Evolutionary conservation across 2,113 vertebrate genomes (phyloP), one percentile per base, ranked within the genome.

Genomic region (Trichomycterus rosablanca): DNA sequence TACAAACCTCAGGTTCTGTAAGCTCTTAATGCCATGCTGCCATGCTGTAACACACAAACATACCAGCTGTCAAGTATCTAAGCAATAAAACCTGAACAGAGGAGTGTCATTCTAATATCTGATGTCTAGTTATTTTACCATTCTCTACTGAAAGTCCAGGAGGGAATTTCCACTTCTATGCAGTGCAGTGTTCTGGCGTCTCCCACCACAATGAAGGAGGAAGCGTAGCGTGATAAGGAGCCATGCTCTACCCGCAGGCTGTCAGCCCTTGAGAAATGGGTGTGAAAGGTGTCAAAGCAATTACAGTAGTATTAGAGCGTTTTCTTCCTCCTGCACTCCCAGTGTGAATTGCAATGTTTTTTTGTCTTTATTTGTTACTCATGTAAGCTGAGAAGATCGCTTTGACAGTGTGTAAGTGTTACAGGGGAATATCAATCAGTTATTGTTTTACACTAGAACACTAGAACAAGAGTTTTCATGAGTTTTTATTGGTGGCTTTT

Each of bases 241-340:
- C 34, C 15, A 3, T 26, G 32, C 32, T 48, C 44, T 56, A 57
- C 65, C 73, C 57, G 57, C 18, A 59, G 74, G 80, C 66, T 73
- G 20, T 19, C 61, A 61, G 40, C 63, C 72, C 70, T 59, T 68
- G 66, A 72, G 73, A 76, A 76, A 69, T 64, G 63, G 76, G 78
- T 80, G 79, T 78, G 77, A 83, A 80, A 75, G 63, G 78, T 84
- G 79, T 83, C 80, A 79, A 77, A 75, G 80, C 75, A 81, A 83
- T 83, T 83, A 87, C 72, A 78, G 76, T 73, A 73, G 76, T 81
- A 72, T 74, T 73, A 55, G 26, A 52, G 42, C 46, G 26, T 55
- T 59, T 64, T 68, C 14, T 42, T 35, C 26, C 12, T 19, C 26
- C 54, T 51, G 18, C 57, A 24, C 46, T 63, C 34, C 42, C 50